phyloP scores from a whole-genome alignment of 2,888 invertebrate species.

The Cerceris rybyensis region DNA sequence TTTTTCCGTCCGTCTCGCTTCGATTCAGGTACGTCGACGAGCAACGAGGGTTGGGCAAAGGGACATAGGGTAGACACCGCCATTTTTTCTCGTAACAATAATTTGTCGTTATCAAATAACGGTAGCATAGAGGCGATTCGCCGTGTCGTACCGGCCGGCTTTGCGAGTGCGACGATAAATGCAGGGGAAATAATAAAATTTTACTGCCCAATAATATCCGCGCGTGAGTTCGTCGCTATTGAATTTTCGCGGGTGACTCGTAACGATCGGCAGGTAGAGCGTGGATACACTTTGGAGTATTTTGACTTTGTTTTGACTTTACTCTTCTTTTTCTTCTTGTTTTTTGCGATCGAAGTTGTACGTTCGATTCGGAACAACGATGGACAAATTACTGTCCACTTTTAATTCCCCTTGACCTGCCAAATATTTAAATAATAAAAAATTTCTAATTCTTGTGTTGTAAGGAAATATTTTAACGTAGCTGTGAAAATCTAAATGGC shows the following conservation, averaged over 20 bases:
- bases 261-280: slow-evolving; percentile 47
- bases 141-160: slow-evolving; percentile 38
- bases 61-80: slow-evolving; percentile 44
- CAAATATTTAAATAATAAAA: no score
- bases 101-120: slow-evolving; percentile 81
- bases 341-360: background rate
- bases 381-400: no score
- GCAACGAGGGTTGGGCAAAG: slow-evolving; percentile 12
- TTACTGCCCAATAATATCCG: slow-evolving; percentile 80
- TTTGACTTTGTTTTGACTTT: slow-evolving; percentile 14
- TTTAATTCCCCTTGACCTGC: no score
- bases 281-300: slow-evolving; percentile 3
- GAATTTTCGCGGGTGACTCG: slow-evolving; percentile 75
- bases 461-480: no score
- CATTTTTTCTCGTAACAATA: slow-evolving; percentile 81
- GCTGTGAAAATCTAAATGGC: no score
- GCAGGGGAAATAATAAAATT: slow-evolving; percentile 81
- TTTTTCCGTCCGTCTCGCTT: background rate
- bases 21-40: background rate
- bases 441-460: no score
- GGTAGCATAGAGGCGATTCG: slow-evolving; percentile 39
- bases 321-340: background rate
- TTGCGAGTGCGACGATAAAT: slow-evolving; percentile 76
- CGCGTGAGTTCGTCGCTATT: slow-evolving; percentile 79
- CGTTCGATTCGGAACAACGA: no score